phyloP scores from a whole-genome alignment of 2,113 vertebrate species.

The Dermatemys mawii region DNA sequence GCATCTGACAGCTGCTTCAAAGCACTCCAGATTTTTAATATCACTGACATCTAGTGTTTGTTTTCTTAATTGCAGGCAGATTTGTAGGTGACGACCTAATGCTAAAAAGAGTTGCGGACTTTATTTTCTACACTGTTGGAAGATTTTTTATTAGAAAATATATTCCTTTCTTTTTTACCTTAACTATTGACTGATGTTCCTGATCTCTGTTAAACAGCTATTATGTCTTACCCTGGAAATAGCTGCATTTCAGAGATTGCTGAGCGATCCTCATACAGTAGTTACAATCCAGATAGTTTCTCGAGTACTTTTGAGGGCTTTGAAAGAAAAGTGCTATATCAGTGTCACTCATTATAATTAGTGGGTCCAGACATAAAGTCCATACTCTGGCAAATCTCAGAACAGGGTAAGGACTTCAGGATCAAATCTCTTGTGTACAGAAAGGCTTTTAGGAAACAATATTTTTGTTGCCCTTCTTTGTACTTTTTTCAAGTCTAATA shows the following conservation, averaged over 20 bases:
- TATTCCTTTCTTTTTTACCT: neutral
- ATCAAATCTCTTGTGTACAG: neutral
- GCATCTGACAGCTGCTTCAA: neutral
- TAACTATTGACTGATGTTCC: neutral
- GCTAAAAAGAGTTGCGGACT: rapidly evolving
- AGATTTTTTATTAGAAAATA: neutral
- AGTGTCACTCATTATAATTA: neutral
- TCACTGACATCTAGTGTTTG: conserved; percentile 3
- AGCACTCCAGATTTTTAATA: neutral
- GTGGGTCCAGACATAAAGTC: neutral
- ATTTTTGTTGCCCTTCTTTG: neutral
- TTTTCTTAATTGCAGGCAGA: neutral
- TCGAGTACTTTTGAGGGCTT: neutral
- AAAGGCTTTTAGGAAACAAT: neutral
- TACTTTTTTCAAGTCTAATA: neutral
- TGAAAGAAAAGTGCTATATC: neutral
- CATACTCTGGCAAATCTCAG: neutral
- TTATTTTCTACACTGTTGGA: rapidly evolving
- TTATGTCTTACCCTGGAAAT: neutral
- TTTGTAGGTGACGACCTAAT: neutral
- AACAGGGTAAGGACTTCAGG: neutral
- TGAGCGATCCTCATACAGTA: neutral
- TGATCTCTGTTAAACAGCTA: neutral
- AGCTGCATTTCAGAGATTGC: neutral
- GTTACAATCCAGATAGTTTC: neutral